Conservation (phyloP, 2,888 invertebrate genomes). For the Acronicta psi region DNA sequence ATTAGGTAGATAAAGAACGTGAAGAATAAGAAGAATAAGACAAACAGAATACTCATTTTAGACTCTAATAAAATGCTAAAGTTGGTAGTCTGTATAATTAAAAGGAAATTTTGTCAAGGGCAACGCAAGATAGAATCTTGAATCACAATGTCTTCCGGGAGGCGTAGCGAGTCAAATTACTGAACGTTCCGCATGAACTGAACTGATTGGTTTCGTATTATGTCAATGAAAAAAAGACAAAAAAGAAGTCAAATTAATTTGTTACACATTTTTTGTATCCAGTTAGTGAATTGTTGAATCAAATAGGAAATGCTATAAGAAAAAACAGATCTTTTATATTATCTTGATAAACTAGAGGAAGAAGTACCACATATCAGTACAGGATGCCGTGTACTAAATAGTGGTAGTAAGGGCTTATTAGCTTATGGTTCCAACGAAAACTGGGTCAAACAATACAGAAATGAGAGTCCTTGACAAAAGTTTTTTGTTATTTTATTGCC, state of each 20-base stretch:
- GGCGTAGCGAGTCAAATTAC: constrained; percentile 50
- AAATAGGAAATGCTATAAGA: constrained; percentile 30
- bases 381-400: too few relatives aligned
- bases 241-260: constrained; percentile 36
- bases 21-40: too few relatives aligned
- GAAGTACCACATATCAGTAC: background rate
- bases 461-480: background rate
- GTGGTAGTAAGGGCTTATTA: background rate
- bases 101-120: constrained; percentile 30
- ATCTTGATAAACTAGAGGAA: background rate
- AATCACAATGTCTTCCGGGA: constrained; percentile 47
- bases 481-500: background rate
- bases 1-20: too few relatives aligned
- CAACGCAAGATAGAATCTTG: constrained; percentile 34
- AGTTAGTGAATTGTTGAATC: constrained; percentile 23
- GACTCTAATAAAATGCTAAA: too few relatives aligned
- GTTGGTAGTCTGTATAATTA: background rate
- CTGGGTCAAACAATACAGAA: background rate
- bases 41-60: too few relatives aligned
- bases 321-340: constrained; percentile 4
- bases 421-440: background rate
- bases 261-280: constrained; percentile 29
- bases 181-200: constrained; percentile 49
- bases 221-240: constrained; percentile 23
- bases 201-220: constrained; percentile 45